Evolutionary conservation across 2,797 vertebrate species (phyloP).

Genomic region (Pseudopleuronectes americanus): DNA sequence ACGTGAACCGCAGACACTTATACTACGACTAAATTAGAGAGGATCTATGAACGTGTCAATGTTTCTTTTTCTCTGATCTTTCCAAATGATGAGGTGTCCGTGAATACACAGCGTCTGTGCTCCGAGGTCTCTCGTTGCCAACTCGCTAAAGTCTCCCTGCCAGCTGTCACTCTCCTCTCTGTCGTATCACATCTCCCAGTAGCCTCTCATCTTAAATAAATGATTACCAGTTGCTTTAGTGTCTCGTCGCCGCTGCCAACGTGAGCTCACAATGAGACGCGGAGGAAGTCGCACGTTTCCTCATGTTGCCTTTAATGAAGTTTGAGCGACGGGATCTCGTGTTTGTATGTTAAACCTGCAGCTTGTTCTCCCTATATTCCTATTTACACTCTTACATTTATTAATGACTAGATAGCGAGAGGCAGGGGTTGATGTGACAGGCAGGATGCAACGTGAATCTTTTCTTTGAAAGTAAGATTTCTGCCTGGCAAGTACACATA

Average conservation of each 20-base stretch:
- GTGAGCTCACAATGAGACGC: conserved; percentile 34
- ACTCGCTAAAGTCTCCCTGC: conserved; percentile 40
- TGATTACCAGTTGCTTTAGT: conserved; percentile 52
- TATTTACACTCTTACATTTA: conserved; percentile 28
- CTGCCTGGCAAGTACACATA: neutral
- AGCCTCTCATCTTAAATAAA: conserved; percentile 66
- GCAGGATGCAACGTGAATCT: conserved; percentile 7
- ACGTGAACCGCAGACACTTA: neutral
- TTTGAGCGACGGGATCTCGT: conserved; percentile 39
- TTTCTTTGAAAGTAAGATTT: conserved; percentile 7
- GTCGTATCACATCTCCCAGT: conserved; percentile 36
- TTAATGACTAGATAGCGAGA: conserved; percentile 53
- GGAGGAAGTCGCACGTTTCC: conserved; percentile 31
- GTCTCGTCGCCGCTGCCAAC: conserved; percentile 34
- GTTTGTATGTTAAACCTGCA: conserved; percentile 36
- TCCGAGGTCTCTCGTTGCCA: conserved; percentile 26
- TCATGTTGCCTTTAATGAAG: conserved; percentile 37
- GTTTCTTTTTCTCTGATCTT: conserved; percentile 1
- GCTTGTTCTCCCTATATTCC: neutral
- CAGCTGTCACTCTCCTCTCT: conserved; percentile 60
- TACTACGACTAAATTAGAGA: neutral
- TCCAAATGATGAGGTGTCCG: conserved; percentile 3
- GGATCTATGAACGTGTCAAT: neutral
- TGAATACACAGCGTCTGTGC: conserved; percentile 2
- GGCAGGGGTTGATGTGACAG: conserved; percentile 39